A percentile compares a stretch with the other conserved stretches of the same genome.
Conservation (phyloP, 1,140 invertebrate species). For the Amphibalanus amphitrite region DNA sequence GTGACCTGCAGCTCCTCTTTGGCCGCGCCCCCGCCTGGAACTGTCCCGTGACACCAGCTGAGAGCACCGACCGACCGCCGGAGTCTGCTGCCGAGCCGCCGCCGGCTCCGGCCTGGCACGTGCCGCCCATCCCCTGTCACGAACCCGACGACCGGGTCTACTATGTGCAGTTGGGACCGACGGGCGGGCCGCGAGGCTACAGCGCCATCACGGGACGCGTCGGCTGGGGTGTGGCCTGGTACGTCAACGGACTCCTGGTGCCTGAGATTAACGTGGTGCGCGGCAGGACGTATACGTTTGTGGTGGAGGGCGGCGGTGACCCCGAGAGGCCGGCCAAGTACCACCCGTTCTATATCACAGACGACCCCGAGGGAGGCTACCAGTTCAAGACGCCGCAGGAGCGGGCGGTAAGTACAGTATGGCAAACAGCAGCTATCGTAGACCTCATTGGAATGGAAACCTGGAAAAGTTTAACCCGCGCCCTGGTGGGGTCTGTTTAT, state of each 20-base stretch:
- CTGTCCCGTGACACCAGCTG: conserved; percentile 42
- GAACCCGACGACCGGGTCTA: conserved; percentile 78
- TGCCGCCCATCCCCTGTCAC: conserved; percentile 67
- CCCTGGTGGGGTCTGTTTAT: no score
- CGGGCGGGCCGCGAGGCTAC: conserved; percentile 68
- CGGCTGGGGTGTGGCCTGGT: conserved; percentile 84
- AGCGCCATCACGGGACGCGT: conserved; percentile 73
- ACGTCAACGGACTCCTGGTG: conserved; percentile 80
- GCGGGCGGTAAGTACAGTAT: conserved; percentile 17
- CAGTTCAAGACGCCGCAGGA: conserved; percentile 50
- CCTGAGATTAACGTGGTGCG: conserved; percentile 79
- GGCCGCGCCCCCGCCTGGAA: conserved; percentile 72
- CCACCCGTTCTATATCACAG: conserved; percentile 88
- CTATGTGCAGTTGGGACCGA: conserved; percentile 78
- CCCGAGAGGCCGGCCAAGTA: conserved; percentile 39
- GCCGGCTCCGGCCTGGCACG: conserved; percentile 40
- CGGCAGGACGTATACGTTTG: conserved; percentile 72
- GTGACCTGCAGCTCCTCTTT: conserved; percentile 61
- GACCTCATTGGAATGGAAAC: no score
- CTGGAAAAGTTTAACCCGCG: no score
- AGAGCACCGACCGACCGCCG: no score
- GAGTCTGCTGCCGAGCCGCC: no score
- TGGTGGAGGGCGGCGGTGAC: conserved; percentile 43
- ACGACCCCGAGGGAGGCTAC: conserved; percentile 60
- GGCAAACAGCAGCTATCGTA: no score